Base-by-base conservation (phyloP, 2,113 vertebrate genomes). In the Pholis gunnellus region DNA sequence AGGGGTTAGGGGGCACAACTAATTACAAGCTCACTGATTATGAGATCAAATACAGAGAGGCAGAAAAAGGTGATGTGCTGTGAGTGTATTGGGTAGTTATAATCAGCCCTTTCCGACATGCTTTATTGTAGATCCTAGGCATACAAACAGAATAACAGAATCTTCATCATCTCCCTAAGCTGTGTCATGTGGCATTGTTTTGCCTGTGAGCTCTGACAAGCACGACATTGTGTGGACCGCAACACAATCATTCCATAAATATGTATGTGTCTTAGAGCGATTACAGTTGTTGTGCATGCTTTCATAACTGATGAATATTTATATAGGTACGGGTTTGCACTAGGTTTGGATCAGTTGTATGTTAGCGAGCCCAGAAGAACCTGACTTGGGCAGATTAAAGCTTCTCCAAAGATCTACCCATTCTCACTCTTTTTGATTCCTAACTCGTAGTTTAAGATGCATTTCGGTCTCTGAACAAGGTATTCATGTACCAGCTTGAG, bases 151-250 rank as follows among this genome's bases (percentile, higher is more conserved):
- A 87, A 85, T 75, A 86, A 92, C 81, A 87, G 80, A 87, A 87
- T 86, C 75, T 81, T 83, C 57, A 46, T 89, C 86, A 73, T 90
- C 86, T 93, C 83, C 72, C 79, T 90, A 88, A 90, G 86, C 88
- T 87, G 80, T 84, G 81, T 91, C 88, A 91, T 91, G 85, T 91
- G 90, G 86, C 83, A 74, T 87, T 91, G 91, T 87, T 94, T 90
- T 91, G 87, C 83, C 86, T 82, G 50, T 82, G 91, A 88, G 85
- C 90, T 81, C 81, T 76, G 80, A 92, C 90, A 89, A 93, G 88
- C 70, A 81, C 81, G 61, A 88, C 90, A 87, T 76, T 85, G 88
- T 89, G 78, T 81, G 81, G 88, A 89, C 87, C 44, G 25, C 78
- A 87, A 83, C 79, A 84, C 85, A 89, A 82, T 88, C 78, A 79